A percentile compares a stretch with the other conserved stretches of the same genome.
Conservation (phyloP, 2,797 vertebrate species). For the Orientallactaga sibirica region DNA sequence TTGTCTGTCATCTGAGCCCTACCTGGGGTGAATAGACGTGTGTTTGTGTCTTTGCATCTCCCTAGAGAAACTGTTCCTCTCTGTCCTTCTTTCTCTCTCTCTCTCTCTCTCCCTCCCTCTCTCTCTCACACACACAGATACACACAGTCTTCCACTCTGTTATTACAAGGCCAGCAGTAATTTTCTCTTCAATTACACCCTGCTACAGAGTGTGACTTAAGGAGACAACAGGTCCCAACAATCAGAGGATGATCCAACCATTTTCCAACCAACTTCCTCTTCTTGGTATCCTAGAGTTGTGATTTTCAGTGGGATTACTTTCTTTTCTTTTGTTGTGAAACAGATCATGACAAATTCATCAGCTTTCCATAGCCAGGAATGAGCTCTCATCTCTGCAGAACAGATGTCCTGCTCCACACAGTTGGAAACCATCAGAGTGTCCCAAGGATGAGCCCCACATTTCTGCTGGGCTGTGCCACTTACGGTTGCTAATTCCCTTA, state of each 20-base stretch:
- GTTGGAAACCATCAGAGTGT: accelerated
- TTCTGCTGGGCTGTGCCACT: not conserved
- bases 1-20: no score
- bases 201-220: not conserved
- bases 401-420: no score
- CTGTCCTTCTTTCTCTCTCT: no score
- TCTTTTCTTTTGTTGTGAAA: not conserved
- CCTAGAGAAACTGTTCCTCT: no score
- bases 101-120: no score
- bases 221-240: no score
- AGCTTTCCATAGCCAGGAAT: not conserved
- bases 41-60: no score
- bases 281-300: not conserved
- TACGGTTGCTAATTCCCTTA: not conserved
- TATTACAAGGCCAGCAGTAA: not conserved
- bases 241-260: not conserved
- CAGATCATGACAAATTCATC: not conserved
- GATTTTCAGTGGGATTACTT: not conserved
- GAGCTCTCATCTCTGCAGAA: not conserved
- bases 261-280: accelerated
- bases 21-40: no score
- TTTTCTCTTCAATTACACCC: not conserved
- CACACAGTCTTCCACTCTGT: not conserved
- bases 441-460: not conserved
- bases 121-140: no score